Evolutionary conservation across 2,888 invertebrate genomes (phyloP).

Genomic region (Campoplex capitator): DNA sequence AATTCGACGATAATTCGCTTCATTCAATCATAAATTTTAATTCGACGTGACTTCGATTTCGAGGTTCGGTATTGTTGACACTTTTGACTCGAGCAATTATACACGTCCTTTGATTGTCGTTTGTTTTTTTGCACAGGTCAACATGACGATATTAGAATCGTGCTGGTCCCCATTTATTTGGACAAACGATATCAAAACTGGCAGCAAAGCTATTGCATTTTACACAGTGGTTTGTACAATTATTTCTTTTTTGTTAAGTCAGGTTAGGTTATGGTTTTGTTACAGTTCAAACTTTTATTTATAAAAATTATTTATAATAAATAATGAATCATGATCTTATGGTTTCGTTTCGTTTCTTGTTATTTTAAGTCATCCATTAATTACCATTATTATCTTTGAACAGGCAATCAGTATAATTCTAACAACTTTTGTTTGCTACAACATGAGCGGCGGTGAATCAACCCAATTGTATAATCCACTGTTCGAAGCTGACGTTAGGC

Average conservation of each 20-base stretch:
- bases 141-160: constrained; percentile 90
- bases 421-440: constrained; percentile 91
- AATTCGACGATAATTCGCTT: neutral
- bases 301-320: neutral
- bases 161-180: constrained; percentile 96
- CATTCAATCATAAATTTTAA: neutral
- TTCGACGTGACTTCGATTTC: neutral
- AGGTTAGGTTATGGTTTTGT: neutral
- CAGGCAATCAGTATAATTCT: constrained; percentile 90
- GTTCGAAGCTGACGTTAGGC: constrained; percentile 93
- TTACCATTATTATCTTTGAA: constrained; percentile 61
- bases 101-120: neutral
- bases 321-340: neutral
- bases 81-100: neutral
- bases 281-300: neutral
- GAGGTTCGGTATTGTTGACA: constrained; percentile 8
- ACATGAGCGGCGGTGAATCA: constrained; percentile 95
- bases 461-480: constrained; percentile 95
- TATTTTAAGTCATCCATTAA: too few species aligned
- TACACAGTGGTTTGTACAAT: constrained; percentile 88
- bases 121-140: constrained; percentile 72
- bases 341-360: too few species aligned
- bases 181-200: constrained; percentile 91
- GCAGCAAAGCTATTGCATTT: constrained; percentile 91
- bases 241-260: neutral